Conservation (phyloP, 2,113 vertebrate species). For the Trogon surrucura region DNA sequence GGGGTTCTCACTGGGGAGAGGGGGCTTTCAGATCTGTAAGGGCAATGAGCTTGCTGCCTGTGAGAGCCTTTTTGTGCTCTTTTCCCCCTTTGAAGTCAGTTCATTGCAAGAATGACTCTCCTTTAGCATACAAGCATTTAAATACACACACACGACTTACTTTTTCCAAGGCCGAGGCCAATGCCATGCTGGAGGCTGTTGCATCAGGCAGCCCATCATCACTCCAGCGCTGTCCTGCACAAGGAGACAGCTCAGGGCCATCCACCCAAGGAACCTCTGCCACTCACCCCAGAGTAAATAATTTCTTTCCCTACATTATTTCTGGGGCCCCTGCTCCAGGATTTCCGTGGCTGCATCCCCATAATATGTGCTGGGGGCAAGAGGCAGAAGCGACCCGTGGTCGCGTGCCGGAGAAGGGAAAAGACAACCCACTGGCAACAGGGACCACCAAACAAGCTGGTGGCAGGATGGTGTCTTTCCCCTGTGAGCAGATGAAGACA, state of each 20-base stretch:
- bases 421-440: background rate
- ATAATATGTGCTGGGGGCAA: fast-evolving
- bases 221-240: background rate
- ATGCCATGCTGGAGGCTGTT: fast-evolving
- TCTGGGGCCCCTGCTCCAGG: background rate
- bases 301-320: background rate
- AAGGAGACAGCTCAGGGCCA: background rate
- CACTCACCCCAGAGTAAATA: fast-evolving
- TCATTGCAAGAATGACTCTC: background rate
- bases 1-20: background rate
- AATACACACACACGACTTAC: fast-evolving
- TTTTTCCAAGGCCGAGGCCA: fast-evolving
- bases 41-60: background rate
- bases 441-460: background rate
- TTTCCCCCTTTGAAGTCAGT: background rate
- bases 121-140: background rate
- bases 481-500: background rate
- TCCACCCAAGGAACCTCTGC: background rate
- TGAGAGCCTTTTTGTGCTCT: background rate
- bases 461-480: background rate
- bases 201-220: background rate
- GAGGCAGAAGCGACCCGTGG: no score
- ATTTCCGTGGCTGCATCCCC: fast-evolving
- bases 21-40: fast-evolving
- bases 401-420: background rate